phyloP scores from a whole-genome alignment of 2,888 invertebrate species.

The Ectemnius cavifrons region DNA sequence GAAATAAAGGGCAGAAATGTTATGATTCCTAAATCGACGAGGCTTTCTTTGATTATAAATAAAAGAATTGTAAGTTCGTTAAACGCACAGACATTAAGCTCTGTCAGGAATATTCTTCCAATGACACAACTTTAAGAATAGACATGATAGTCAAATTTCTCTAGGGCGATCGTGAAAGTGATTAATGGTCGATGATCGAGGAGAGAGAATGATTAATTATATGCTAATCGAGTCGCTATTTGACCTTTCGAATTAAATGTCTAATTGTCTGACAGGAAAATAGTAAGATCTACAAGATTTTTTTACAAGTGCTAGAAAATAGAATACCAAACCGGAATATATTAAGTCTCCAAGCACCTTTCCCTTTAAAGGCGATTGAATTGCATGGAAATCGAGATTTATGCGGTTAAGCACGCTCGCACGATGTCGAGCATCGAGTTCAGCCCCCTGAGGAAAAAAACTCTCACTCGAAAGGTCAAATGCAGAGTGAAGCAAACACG shows the following conservation, averaged over 20 bases:
- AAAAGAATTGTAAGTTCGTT: too few species aligned
- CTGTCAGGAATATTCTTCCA: too few species aligned
- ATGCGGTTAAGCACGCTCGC: too few species aligned
- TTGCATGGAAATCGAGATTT: too few species aligned
- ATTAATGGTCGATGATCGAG: conserved; percentile 5
- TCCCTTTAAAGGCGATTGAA: background rate
- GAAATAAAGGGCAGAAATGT: too few species aligned
- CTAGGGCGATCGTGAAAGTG: conserved; percentile 8
- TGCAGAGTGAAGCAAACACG: background rate
- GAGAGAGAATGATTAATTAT: conserved; percentile 3
- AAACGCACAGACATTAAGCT: too few species aligned
- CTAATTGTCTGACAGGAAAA: background rate
- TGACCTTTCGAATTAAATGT: background rate
- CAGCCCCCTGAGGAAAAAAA: background rate
- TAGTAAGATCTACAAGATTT: too few species aligned
- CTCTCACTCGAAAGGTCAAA: background rate
- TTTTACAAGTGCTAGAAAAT: background rate
- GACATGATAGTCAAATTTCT: background rate
- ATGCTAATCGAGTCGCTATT: background rate
- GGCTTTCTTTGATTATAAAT: too few species aligned
- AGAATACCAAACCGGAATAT: too few species aligned
- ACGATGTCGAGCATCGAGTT: too few species aligned
- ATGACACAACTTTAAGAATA: background rate
- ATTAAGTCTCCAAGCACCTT: too few species aligned
- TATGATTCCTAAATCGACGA: too few species aligned